phyloP scores from a whole-genome alignment of 2,113 vertebrate species.

The Macaca nemestrina region DNA sequence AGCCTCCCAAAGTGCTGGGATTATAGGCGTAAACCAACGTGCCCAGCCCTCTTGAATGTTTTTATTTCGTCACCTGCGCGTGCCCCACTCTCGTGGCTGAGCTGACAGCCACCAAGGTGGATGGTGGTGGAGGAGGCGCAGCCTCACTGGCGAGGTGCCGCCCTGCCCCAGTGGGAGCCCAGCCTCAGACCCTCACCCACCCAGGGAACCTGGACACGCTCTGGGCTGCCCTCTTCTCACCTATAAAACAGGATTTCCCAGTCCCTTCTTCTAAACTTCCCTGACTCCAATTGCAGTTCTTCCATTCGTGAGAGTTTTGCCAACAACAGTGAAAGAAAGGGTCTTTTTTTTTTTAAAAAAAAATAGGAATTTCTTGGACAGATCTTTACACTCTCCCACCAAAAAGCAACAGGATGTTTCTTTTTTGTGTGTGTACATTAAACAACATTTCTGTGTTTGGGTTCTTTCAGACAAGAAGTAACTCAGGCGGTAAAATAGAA shows the following conservation, averaged over 20 bases:
- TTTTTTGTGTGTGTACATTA: neutral
- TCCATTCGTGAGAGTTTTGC: neutral
- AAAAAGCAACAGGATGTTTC: neutral
- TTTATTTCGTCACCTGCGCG: neutral
- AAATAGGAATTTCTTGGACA: neutral
- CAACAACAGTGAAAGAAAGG: neutral
- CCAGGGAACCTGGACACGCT: rapidly evolving
- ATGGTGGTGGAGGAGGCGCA: rapidly evolving
- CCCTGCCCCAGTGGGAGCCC: neutral
- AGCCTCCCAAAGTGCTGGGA: too few species aligned
- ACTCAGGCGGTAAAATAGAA: neutral
- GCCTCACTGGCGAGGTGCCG: rapidly evolving
- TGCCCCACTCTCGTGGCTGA: too few species aligned
- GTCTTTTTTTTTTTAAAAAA: neutral
- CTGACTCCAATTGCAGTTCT: neutral
- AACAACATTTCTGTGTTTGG: neutral
- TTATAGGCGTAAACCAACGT: too few species aligned
- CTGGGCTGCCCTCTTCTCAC: neutral
- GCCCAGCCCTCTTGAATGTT: neutral
- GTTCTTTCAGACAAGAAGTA: neutral
- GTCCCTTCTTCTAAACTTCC: neutral
- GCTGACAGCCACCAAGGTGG: neutral
- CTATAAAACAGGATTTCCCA: neutral
- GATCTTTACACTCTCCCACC: neutral
- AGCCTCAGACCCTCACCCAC: neutral